These are phyloP conservation scores for Mesembrinibis cayennensis DNA, from an alignment of 2,113 vertebrate species.

Conservation along the genomic window DNA sequence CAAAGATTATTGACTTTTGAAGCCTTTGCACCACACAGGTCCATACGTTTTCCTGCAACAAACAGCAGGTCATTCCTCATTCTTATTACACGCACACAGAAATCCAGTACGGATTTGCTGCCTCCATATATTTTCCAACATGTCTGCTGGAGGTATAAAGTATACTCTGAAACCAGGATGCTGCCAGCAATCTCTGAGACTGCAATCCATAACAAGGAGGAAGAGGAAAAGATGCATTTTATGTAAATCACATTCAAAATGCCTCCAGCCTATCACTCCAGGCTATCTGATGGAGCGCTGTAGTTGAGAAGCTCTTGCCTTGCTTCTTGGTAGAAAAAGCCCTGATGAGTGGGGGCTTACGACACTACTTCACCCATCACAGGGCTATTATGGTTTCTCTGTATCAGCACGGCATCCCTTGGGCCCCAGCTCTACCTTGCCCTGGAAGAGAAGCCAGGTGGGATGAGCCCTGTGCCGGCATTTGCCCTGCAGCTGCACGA, in stretches of 20 bases:
- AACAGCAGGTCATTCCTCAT: background rate
- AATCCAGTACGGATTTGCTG: background rate
- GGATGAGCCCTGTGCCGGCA: fast-evolving
- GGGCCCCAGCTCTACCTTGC: background rate
- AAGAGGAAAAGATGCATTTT: background rate
- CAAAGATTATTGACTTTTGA: background rate
- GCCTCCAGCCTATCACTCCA: background rate
- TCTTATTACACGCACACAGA: background rate
- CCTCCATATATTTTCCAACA: background rate
- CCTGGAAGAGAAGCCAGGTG: background rate
- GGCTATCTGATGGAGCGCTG: background rate
- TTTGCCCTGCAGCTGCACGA: background rate
- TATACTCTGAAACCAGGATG: background rate
- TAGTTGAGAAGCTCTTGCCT: background rate
- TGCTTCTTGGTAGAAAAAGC: background rate
- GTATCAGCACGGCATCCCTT: background rate
- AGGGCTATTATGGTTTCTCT: background rate
- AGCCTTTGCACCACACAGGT: background rate
- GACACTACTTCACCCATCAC: background rate
- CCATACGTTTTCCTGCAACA: background rate
- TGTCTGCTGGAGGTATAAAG: background rate
- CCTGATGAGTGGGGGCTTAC: background rate
- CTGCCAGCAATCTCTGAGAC: background rate
- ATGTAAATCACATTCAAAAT: background rate
- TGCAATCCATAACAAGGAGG: background rate